Percentiles rank a stretch among this genome's conserved stretches.
Evolutionary conservation across 2,797 vertebrate genomes (phyloP).

Genomic region (Sebastiscus tertius): DNA sequence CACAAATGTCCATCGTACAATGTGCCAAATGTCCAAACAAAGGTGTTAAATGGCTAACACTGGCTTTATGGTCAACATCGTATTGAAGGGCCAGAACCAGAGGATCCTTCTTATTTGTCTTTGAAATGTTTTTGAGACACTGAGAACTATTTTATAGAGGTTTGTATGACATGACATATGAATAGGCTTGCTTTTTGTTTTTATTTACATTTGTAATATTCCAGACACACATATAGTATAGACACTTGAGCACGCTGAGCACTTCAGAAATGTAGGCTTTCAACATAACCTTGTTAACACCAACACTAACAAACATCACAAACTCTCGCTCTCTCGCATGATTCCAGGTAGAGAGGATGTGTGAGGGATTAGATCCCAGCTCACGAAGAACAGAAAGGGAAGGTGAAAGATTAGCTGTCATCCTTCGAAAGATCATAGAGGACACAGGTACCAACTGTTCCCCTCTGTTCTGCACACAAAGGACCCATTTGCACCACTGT

Average conservation of each 20-base stretch:
- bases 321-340: not conserved
- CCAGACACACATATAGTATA: not conserved
- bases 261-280: not conserved
- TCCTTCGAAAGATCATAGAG: slow-evolving; percentile 41
- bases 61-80: not conserved
- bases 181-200: not conserved
- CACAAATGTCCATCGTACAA: not conserved
- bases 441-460: slow-evolving; percentile 41
- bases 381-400: slow-evolving; percentile 22
- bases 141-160: not conserved
- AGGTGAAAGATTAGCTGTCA: slow-evolving; percentile 58
- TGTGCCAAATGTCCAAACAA: not conserved
- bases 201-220: not conserved
- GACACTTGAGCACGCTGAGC: not conserved
- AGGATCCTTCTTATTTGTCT: not conserved
- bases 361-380: slow-evolving; percentile 48
- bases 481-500: slow-evolving; percentile 10
- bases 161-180: not conserved
- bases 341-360: slow-evolving; percentile 29
- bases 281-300: slow-evolving; percentile 17
- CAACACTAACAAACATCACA: slow-evolving; percentile 18
- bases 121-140: not conserved
- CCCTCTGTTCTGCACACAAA: slow-evolving; percentile 43
- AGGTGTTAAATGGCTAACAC: too few relatives aligned
- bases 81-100: not conserved